Base-by-base conservation (phyloP, 1,140 invertebrate species). In the Sitobion miscanthi region DNA sequence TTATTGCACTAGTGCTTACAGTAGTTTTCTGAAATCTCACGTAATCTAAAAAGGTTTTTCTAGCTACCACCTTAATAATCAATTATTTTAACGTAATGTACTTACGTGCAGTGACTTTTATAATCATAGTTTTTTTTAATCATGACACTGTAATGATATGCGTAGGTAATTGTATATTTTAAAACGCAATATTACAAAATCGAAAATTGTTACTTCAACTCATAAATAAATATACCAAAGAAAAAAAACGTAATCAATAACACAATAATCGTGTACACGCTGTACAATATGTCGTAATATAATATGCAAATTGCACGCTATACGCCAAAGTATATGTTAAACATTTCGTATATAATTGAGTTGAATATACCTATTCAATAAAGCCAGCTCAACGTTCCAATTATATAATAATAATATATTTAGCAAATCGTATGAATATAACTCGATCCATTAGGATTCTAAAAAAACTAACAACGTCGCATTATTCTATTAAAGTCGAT, bases 201-300 rank as follows among this genome's bases (percentile, higher is more conserved):
- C n/a, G 5, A 35, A 77, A 77, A 77, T 77, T 17, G 30, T 77
- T 77, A 77, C 62, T 77, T n/a, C 30, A n/a, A 17, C 62, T 77
- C 30, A 77, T 77, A 77, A n/a, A 77, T 77, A 77, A 77, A 77
- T 77, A 77, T 4, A 69, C 62, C 11, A 82, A 38, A 38, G 20
- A 83, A 83, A 82, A 77, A 77, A 83, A 83, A 38, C 77, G 30
- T n/a, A 77, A 77, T 77, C n/a, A 11, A 77, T 77, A 77, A 77
- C 14, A 77, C 62, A 17, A 77, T n/a, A 77, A 30, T 69, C 30
- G 30, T 77, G 62, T 77, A 77, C 77, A 83, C 77, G 35, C 14
- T 77, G 62, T 83, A 35, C 35, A 83, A 38, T 83, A 83, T 38
- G 2, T 69, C 62, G 52, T 35, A n/a, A 77, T 77, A 77, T 77